Evolutionary conservation across 2,113 vertebrate genomes (phyloP).

Genomic region (Morone saxatilis): DNA sequence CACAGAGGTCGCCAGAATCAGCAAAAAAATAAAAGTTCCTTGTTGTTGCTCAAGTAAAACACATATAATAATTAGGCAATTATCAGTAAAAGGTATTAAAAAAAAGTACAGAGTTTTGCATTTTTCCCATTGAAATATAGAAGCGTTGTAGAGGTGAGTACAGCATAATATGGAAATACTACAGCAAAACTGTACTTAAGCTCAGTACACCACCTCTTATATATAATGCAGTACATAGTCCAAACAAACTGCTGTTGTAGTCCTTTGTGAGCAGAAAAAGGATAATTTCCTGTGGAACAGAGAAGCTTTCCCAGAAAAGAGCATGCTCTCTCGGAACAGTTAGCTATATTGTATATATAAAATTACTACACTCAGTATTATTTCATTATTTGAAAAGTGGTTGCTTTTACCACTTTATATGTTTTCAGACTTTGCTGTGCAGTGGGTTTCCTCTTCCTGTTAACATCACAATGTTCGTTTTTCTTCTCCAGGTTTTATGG

Average conservation of each 20-base stretch:
- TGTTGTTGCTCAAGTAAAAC: no score
- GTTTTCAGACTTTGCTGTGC: background rate
- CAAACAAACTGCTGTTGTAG: background rate
- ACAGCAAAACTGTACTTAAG: background rate
- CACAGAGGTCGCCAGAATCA: no score
- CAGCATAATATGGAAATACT: background rate
- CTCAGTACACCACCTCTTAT: background rate
- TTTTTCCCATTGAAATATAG: background rate
- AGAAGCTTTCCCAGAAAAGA: background rate
- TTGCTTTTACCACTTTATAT: background rate
- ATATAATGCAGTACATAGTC: background rate
- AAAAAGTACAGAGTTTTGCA: background rate
- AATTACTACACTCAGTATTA: background rate
- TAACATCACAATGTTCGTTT: background rate
- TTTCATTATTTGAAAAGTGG: background rate
- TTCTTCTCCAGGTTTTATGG: background rate
- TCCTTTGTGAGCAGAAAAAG: background rate
- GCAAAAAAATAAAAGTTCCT: no score
- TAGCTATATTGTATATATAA: background rate
- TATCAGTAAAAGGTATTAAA: background rate
- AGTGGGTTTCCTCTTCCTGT: background rate
- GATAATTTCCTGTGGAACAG: background rate
- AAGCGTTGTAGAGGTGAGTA: background rate
- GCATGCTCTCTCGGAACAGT: background rate
- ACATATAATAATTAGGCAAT: background rate